A percentile compares a stretch with the other conserved stretches of the same genome.
Conservation (phyloP, 2,888 invertebrate species). For the Andrena praecox region DNA sequence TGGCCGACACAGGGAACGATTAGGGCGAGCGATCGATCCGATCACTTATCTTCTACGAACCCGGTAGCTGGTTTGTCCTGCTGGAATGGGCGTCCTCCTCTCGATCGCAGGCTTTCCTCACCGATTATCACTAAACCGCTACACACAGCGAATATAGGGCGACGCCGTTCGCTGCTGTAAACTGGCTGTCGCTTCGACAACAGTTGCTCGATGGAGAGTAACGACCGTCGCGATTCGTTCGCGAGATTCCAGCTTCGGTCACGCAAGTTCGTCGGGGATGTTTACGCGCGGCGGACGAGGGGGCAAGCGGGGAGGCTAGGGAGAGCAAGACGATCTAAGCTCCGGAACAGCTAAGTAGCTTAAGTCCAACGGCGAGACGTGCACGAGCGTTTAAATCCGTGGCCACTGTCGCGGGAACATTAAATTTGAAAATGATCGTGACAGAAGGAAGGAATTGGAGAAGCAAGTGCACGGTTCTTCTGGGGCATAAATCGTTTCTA, state of each 20-base stretch:
- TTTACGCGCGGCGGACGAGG: neutral
- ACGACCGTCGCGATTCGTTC: neutral
- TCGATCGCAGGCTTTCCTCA: neutral
- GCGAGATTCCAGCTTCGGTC: neutral
- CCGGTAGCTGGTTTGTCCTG: neutral
- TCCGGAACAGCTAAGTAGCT: slow-evolving; percentile 20
- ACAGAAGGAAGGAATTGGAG: neutral
- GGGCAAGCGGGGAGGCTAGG: neutral
- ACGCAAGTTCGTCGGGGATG: neutral
- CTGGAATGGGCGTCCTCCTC: neutral
- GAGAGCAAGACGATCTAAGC: slow-evolving; percentile 5
- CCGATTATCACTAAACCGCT: neutral
- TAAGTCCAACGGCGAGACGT: neutral
- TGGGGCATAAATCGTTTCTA: too few relatives aligned
- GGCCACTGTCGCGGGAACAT: neutral
- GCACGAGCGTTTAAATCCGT: neutral
- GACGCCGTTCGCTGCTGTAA: too few relatives aligned
- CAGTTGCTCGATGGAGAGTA: neutral
- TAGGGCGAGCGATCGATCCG: slow-evolving; percentile 17
- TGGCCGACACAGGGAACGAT: slow-evolving; percentile 57
- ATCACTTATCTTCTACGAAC: neutral
- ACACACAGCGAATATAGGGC: neutral
- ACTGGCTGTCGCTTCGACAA: neutral
- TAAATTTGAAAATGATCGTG: neutral
- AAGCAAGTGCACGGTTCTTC: too few relatives aligned